Conservation (phyloP, 2,113 vertebrate species). For the Quiscalus mexicanus region DNA sequence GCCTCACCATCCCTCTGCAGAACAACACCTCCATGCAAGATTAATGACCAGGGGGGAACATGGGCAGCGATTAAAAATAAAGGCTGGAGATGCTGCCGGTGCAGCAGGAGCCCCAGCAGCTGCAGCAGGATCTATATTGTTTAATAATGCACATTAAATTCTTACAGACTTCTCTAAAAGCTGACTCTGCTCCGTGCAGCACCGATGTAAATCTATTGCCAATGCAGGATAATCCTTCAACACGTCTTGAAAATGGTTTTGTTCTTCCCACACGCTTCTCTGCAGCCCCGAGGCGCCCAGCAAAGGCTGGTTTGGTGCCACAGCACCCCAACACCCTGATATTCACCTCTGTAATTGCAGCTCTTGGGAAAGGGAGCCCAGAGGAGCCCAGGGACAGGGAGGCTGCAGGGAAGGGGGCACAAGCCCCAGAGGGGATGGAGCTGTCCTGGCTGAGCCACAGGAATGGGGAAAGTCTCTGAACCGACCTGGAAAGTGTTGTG, state of each 20-base stretch:
- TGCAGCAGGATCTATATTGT: background rate
- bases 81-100: background rate
- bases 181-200: background rate
- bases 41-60: background rate
- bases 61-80: background rate
- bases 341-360: fast-evolving
- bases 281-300: fast-evolving
- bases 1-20: background rate
- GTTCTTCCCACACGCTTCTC: fast-evolving
- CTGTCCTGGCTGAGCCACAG: background rate
- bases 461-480: fast-evolving
- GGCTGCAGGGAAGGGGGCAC: fast-evolving
- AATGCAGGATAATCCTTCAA: fast-evolving
- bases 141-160: background rate
- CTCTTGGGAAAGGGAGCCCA: fast-evolving
- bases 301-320: background rate
- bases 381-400: background rate
- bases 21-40: background rate
- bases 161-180: background rate
- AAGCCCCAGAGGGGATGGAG: fast-evolving
- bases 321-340: background rate
- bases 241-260: fast-evolving
- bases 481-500: background rate
- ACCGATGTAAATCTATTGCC: fast-evolving
- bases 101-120: background rate